Base-by-base conservation (phyloP, 1,140 invertebrate genomes). In the Saccostrea echinata region DNA sequence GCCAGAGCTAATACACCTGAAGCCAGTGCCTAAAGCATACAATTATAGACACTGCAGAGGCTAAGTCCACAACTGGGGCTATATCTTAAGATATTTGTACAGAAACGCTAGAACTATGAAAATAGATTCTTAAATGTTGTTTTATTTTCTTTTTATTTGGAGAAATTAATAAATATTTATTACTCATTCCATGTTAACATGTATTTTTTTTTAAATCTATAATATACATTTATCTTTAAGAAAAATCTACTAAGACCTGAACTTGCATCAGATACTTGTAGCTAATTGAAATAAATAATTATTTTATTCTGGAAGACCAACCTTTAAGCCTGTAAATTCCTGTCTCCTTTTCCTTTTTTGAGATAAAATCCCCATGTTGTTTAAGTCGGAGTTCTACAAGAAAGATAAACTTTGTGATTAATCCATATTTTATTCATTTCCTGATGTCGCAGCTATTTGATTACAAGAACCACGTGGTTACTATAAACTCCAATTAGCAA, bases 11-110 rank as follows among this genome's bases (percentile, higher is more conserved):
- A 24, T 8, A 82, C 84, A 21, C 88, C 85, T 33, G 71, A 43
- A 16, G 88, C 88, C 13, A 89, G 53, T 0, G 88, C 88, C 88
- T 89, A 61, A 61, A 61, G 18, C n/a, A n/a, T 21, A 61, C 18
- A 4, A 43, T 43, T 8, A 43, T 43, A 43, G 43, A 43, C 9
- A 43, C 43, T 43, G 6, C 1, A 43, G 43, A 43, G 43, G 43
- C 0, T 43, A 43, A 0, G 43, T 43, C 1, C 6, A 6, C 43
- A 43, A 43, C 4, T 43, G 43, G 0, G 43, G 1, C 9, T 43
- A 43, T 8, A 43, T 8, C 43, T 43, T 0, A 43, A 43, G 9
- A 43, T 43, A 0, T 43, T 1, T 43, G 9, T 8, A 43, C 43
- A 6, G 43, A 43, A 43, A 43, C 4, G 43, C 43, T 43, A 43